Conservation (phyloP, 30 jellyfish, hydroid and myxozoan genomes). For the Hydractinia symbiolongicarpus region DNA sequence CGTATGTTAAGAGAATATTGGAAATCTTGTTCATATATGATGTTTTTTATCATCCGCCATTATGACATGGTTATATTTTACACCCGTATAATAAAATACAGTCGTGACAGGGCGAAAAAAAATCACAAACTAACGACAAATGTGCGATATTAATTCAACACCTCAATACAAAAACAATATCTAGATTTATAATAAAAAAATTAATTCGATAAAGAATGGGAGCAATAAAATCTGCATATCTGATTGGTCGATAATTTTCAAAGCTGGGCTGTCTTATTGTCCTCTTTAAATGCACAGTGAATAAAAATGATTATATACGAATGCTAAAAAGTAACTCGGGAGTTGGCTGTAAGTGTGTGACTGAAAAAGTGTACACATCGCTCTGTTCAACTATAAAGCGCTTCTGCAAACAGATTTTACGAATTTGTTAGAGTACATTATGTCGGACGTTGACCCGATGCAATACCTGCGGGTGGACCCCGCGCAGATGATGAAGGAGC, state of each 20-base stretch:
- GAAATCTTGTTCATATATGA: no score
- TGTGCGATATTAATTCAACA: no score
- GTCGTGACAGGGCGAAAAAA: no score
- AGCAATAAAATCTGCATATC: background rate
- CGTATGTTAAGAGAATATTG: no score
- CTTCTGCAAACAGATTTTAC: background rate
- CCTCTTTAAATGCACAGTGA: background rate
- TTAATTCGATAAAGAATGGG: no score
- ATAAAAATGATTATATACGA: background rate
- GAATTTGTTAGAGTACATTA: background rate
- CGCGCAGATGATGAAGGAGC: conserved; percentile 74
- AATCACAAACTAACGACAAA: no score
- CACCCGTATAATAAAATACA: no score
- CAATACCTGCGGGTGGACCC: conserved; percentile 79
- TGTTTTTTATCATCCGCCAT: no score
- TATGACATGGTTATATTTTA: no score
- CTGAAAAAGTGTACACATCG: background rate
- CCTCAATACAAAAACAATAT: no score
- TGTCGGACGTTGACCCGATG: conserved; percentile 59
- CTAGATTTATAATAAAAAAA: no score
- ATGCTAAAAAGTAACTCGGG: background rate
- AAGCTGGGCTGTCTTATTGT: conserved; percentile 2
- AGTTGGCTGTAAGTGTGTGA: conserved; percentile 13
- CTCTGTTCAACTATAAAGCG: background rate
- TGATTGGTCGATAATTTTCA: background rate